Base-by-base conservation (phyloP, 2,797 vertebrate genomes). In the Anguilla anguilla region DNA sequence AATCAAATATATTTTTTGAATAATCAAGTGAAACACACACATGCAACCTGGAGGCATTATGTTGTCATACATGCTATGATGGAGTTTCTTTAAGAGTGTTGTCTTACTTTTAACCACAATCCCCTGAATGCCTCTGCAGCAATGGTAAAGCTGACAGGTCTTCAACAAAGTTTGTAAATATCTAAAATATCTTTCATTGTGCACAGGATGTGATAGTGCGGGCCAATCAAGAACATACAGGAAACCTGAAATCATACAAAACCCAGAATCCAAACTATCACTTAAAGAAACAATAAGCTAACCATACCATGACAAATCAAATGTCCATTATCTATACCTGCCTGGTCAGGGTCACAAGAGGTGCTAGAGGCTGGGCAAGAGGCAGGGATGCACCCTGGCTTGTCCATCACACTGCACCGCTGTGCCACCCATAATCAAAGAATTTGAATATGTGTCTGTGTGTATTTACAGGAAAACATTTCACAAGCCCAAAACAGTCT, bases 401-500 rank as follows among this genome's bases (percentile, higher is more conserved):
- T 19, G 5, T 5, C 5, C 13, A 64, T 64, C 19, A 22, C 59
- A 22, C 5, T 43, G 39, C 39, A 43, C 39, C 39, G 39, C 39
- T 43, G 39, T 43, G 39, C 39, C 39, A 43, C 39, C 39, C 39
- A 3, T 43, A 43, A 3, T 43, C 39, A 43, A 59, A 0, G n/a
- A 84, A 55, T 17, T 57, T 7, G 55, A 28, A 53, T 51, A 46
- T 84, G 11, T 55, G 51, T 59, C 51, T 67, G 84, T 64, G 55
- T 46, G 86, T 85, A 85, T 84, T 87, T 39, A 64, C 25, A 87
- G 88, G 35, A 61, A 89, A 77, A 90, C 88, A 25, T 86, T 77
- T 64, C 69, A 10, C 57, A 86, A 88, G 83, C 28, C 31, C 15
- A 13, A 84, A 6, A 84, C 22, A 57, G 86, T 87, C 31, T 87